phyloP scores from a whole-genome alignment of 2,888 invertebrate genomes.

The Mythimna lalbum region DNA sequence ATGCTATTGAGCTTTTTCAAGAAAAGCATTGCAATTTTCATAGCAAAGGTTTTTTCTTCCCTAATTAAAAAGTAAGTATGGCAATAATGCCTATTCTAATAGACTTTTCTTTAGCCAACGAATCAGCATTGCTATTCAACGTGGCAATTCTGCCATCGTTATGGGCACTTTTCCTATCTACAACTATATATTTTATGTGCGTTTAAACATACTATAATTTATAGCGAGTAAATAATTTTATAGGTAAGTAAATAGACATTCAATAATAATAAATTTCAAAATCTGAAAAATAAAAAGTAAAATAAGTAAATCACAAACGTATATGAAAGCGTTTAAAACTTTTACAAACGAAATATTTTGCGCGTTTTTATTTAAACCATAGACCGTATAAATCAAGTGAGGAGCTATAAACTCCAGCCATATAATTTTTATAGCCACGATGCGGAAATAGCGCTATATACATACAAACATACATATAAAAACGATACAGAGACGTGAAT shows the following conservation, averaged over 20 bases:
- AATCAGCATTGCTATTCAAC: too few species aligned
- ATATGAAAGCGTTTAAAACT: not conserved
- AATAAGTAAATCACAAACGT: not conserved
- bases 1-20: too few species aligned
- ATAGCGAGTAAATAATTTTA: not conserved
- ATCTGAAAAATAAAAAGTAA: not conserved
- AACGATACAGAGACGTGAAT: slow-evolving; percentile 2
- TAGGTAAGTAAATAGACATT: not conserved
- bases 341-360: slow-evolving; percentile 11
- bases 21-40: too few species aligned
- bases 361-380: slow-evolving; percentile 35
- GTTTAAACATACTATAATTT: too few species aligned
- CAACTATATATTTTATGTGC: too few species aligned
- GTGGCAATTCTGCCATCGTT: too few species aligned
- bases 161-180: too few species aligned
- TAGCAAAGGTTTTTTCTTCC: too few species aligned
- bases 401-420: slow-evolving; percentile 39
- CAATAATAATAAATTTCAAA: not conserved
- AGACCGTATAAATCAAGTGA: slow-evolving; percentile 50
- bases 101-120: too few species aligned
- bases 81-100: too few species aligned
- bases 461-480: not conserved
- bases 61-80: too few species aligned
- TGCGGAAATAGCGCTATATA: slow-evolving; percentile 35
- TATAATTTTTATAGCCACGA: slow-evolving; percentile 55